Conservation (phyloP, 2,797 vertebrate species). For the Otus scops region DNA sequence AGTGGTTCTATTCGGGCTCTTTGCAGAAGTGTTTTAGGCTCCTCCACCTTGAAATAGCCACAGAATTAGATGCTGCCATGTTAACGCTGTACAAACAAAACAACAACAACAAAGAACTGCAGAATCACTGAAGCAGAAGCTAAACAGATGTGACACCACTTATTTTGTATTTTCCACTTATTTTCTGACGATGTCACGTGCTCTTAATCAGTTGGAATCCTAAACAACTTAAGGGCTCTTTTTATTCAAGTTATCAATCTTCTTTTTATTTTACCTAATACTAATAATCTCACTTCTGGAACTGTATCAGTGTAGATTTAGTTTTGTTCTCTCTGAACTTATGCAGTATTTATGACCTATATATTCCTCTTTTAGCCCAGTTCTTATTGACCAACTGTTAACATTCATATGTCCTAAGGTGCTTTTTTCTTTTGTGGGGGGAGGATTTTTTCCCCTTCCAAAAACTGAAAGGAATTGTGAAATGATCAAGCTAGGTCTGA, state of each 20-base stretch:
- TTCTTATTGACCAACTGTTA: neutral
- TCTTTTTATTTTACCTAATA: neutral
- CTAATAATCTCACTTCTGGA: neutral
- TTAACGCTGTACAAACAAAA: neutral
- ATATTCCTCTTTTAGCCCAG: neutral
- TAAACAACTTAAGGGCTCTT: neutral
- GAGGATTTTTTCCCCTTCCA: neutral
- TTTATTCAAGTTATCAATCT: neutral
- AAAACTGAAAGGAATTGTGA: neutral
- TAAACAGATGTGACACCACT: slow-evolving; percentile 47
- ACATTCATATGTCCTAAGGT: neutral
- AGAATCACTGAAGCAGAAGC: slow-evolving; percentile 46
- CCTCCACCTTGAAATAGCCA: neutral
- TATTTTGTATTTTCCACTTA: slow-evolving; percentile 31
- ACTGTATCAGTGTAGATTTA: neutral
- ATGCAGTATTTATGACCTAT: neutral
- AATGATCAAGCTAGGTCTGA: neutral
- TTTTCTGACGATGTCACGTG: slow-evolving; percentile 9
- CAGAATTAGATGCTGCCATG: neutral
- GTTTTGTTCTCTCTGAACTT: neutral
- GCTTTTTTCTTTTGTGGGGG: neutral
- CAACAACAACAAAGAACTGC: slow-evolving; percentile 14
- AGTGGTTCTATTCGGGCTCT: neutral
- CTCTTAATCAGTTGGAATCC: neutral
- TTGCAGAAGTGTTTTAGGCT: neutral